Percentiles rank a stretch among this genome's conserved stretches.
Conservation (phyloP, 1,140 invertebrate species). For the Drosophila orena region DNA sequence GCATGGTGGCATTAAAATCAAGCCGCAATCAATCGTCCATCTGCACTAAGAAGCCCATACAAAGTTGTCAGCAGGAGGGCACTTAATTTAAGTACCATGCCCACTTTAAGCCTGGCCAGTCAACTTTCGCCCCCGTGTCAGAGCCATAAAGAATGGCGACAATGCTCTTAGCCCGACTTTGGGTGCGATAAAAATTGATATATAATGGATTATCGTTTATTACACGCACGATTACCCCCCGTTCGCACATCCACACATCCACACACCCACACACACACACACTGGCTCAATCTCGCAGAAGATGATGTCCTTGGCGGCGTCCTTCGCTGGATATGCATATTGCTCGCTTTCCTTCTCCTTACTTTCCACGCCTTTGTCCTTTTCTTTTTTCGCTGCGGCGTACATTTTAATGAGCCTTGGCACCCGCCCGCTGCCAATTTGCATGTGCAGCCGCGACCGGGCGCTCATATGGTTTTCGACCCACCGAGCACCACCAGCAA, state of each 20-base stretch:
- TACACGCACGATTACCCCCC: slow-evolving; percentile 55
- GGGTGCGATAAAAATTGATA: slow-evolving; percentile 61
- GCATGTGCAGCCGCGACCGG: slow-evolving; percentile 56
- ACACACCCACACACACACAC: no score
- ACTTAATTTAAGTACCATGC: slow-evolving; percentile 16
- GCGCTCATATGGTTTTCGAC: slow-evolving; percentile 45
- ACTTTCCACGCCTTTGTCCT: background rate
- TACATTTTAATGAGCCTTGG: slow-evolving; percentile 60
- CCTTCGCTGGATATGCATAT: slow-evolving; percentile 42
- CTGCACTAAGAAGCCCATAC: slow-evolving; percentile 10
- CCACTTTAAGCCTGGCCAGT: slow-evolving; percentile 34
- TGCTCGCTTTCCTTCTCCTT: slow-evolving; percentile 38
- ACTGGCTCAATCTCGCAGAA: background rate
- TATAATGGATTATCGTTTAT: slow-evolving; percentile 63
- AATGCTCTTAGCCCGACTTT: slow-evolving; percentile 42
- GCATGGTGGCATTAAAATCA: slow-evolving; percentile 3
- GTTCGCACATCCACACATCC: slow-evolving; percentile 1
- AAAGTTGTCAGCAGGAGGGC: slow-evolving; percentile 11
- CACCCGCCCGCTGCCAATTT: slow-evolving; percentile 62
- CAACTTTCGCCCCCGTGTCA: slow-evolving; percentile 18
- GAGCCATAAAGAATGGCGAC: slow-evolving; percentile 35
- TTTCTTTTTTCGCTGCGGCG: slow-evolving; percentile 10
- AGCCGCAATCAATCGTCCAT: slow-evolving; percentile 22
- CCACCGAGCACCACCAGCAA: slow-evolving; percentile 44
- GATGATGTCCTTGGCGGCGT: slow-evolving; percentile 36